Conservation (phyloP, 2,797 vertebrate species). For the Microcaecilia unicolor region DNA sequence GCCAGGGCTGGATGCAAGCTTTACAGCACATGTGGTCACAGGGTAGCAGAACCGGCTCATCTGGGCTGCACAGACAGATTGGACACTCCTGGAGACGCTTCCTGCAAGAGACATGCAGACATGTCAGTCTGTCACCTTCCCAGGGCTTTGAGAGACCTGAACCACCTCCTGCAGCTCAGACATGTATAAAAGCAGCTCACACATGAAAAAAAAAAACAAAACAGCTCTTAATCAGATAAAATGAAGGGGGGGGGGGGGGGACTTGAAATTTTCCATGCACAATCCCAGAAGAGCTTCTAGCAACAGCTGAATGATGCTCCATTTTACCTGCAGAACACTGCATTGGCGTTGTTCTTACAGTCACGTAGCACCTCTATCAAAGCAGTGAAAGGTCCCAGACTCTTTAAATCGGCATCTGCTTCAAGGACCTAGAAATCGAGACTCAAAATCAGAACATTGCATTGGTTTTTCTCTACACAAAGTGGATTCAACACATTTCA, state of each 20-base stretch:
- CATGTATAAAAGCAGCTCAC: too few species aligned
- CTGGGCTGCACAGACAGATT: conserved; percentile 66
- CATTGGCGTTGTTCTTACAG: conserved; percentile 68
- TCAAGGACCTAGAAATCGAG: too few species aligned
- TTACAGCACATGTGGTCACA: conserved; percentile 77
- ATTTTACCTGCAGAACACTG: conserved; percentile 58
- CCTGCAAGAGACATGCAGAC: too few species aligned
- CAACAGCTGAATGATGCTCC: too few species aligned
- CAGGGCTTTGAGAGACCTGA: too few species aligned
- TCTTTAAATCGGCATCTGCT: conserved; percentile 70
- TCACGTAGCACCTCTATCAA: conserved; percentile 65
- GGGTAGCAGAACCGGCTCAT: conserved; percentile 68
- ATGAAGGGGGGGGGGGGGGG: too few species aligned
- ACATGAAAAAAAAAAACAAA: background rate
- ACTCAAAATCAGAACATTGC: too few species aligned
- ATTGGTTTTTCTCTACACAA: too few species aligned
- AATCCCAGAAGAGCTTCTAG: too few species aligned
- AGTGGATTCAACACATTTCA: too few species aligned
- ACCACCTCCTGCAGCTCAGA: background rate
- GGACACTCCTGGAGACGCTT: conserved; percentile 55
- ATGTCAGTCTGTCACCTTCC: too few species aligned
- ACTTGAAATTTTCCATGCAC: too few species aligned
- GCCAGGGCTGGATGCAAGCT: conserved; percentile 62
- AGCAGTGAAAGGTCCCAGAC: conserved; percentile 54
- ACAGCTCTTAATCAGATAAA: background rate